Base-by-base conservation (phyloP, 1,140 invertebrate genomes). In the Hylaeus anthracinus region DNA sequence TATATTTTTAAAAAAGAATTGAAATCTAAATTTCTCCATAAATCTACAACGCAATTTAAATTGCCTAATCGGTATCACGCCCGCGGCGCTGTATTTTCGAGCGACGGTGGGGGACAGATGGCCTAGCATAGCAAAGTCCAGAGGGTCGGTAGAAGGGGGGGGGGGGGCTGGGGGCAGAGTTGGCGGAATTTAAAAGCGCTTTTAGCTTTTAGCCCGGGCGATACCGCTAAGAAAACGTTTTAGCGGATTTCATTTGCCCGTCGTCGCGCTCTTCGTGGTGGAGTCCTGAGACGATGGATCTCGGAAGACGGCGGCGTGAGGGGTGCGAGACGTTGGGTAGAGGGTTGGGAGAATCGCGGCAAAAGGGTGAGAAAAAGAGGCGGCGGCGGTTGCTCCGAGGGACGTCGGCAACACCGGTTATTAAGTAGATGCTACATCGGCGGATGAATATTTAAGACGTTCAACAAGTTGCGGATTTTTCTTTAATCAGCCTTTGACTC, bases 401-500 rank as follows among this genome's bases (percentile, higher is more conserved):
- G 69, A 87, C 76, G 77, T 74, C 67, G 85, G 86, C 87, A 92
- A 91, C 87, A 90, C 88, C 78, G 87, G 89, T 93, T 92, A 92
- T 92, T 92, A 93, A 92, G 92, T 91, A 92, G 91, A 91, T 88
- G 90, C 89, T 91, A 91, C 90, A 92, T 92, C 88, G 89, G 85
- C 81, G 91, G 91, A 93, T 93, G 91, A 93, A 93, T 93, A 93
- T 93, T 93, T 93, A 93, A 93, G 92, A 90, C 90, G 91, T 88
- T 93, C 92, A 93, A 93, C 92, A 93, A 93, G 92, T 93, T 92
- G 92, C 89, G 90, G 90, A 93, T 92, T 93, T 93, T 93, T 92
- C 91, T 92, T 92, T 93, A 93, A 93, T 93, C 91, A 92, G 86
- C 82, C 78, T 79, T 79, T 87, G 81, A 82, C 77, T 69, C 63